Conservation (phyloP, 2,797 vertebrate species). For the Toxotes lorentzi region DNA sequence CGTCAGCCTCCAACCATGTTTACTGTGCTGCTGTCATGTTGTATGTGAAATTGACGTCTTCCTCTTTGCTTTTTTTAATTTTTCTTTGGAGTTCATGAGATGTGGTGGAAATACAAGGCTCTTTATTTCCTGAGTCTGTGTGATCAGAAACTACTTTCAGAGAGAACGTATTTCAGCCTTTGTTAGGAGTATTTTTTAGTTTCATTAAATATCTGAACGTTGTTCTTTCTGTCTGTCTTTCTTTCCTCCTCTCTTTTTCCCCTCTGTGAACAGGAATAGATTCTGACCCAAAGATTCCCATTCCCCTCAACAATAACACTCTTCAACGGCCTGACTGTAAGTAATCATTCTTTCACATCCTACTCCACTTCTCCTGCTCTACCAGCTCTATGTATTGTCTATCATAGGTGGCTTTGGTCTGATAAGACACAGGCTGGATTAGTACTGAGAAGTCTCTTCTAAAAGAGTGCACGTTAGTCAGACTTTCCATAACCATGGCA, state of each 20-base stretch:
- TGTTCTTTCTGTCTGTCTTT: background rate
- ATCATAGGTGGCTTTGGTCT: conserved; percentile 25
- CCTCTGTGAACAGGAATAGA: conserved; percentile 67
- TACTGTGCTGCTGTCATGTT: background rate
- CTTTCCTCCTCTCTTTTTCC: background rate
- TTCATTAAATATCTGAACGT: background rate
- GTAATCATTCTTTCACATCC: conserved; percentile 37
- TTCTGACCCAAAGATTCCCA: conserved; percentile 65
- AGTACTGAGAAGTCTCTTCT: background rate
- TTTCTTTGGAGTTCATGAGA: background rate
- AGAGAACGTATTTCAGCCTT: background rate
- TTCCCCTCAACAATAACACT: conserved; percentile 70
- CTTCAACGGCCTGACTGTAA: conserved; percentile 70
- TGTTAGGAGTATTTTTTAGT: background rate
- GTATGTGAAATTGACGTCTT: background rate
- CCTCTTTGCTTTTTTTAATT: conserved; percentile 5
- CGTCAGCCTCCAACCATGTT: background rate
- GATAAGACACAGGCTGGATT: conserved; percentile 21
- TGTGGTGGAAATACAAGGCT: background rate
- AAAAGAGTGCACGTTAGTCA: conserved; percentile 7
- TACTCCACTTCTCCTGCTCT: background rate
- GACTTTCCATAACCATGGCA: conserved; percentile 14
- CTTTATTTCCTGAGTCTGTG: background rate
- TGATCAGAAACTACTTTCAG: background rate
- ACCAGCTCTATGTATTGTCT: background rate